Percentiles rank a stretch among this genome's conserved stretches.
Conservation (phyloP, 2,797 vertebrate genomes). For the Manis crassicaudata region DNA sequence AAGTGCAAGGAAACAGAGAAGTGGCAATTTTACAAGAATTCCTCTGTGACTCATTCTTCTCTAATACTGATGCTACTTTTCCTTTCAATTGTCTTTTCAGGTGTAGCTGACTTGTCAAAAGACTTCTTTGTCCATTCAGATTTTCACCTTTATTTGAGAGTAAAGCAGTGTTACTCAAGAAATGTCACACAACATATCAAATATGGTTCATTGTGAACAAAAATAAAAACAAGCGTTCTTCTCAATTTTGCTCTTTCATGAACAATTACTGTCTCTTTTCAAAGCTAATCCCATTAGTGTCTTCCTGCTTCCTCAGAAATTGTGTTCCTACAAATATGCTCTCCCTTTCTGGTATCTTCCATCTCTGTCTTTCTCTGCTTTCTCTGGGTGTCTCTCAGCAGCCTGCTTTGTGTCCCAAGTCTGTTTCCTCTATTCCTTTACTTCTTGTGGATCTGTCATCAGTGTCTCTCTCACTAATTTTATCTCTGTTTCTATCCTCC, state of each 20-base stretch:
- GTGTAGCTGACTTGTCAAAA: neutral
- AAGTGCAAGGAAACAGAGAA: neutral
- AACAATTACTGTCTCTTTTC: conserved; percentile 6
- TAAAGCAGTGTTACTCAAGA: neutral
- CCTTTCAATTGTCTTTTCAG: neutral
- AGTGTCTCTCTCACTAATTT: neutral
- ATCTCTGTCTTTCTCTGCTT: neutral
- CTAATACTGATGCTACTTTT: neutral
- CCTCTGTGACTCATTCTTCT: neutral
- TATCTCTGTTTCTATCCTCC: neutral
- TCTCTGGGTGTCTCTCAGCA: neutral
- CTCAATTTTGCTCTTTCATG: neutral
- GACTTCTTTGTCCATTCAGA: conserved; percentile 11
- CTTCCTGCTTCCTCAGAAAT: neutral
- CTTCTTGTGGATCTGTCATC: neutral
- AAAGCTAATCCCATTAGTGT: neutral
- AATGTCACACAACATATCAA: neutral
- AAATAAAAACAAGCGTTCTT: neutral
- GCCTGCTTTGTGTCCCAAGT: neutral
- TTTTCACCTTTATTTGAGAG: neutral
- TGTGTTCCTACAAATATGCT: neutral
- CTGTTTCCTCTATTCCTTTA: neutral
- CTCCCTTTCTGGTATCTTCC: neutral
- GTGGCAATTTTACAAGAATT: neutral
- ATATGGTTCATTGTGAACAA: neutral